phyloP scores from a whole-genome alignment of 2,797 vertebrate genomes.

The Taeniopygia guttata region DNA sequence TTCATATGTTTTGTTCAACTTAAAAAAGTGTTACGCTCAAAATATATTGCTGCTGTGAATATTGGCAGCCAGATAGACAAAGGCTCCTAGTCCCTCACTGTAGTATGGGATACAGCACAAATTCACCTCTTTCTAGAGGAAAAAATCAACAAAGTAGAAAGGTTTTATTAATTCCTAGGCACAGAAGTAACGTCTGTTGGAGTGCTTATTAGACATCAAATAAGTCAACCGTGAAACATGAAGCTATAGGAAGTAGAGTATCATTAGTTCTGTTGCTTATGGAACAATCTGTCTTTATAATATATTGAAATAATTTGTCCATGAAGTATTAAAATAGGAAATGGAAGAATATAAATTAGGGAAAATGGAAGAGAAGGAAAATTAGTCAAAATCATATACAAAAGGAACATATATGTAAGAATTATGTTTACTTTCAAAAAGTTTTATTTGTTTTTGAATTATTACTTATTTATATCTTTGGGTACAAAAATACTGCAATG shows the following conservation, averaged over 20 bases:
- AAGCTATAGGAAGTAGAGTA: background rate
- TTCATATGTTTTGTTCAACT: background rate
- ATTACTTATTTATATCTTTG: background rate
- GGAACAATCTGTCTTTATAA: background rate
- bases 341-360: background rate
- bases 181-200: background rate
- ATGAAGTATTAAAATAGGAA: background rate
- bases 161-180: background rate
- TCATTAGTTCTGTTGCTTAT: background rate
- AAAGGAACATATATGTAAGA: background rate
- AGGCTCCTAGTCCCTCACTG: background rate
- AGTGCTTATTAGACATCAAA: background rate
- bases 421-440: background rate
- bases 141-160: background rate
- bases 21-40: background rate
- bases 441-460: background rate
- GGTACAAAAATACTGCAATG: background rate
- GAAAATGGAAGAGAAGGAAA: background rate
- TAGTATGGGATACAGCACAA: background rate
- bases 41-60: background rate
- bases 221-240: background rate
- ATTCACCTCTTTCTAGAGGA: background rate
- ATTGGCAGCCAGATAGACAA: background rate
- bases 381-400: background rate
- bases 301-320: conserved; percentile 5